Conservation (phyloP, 2,888 invertebrate genomes). For the Ditula angustiorana region DNA sequence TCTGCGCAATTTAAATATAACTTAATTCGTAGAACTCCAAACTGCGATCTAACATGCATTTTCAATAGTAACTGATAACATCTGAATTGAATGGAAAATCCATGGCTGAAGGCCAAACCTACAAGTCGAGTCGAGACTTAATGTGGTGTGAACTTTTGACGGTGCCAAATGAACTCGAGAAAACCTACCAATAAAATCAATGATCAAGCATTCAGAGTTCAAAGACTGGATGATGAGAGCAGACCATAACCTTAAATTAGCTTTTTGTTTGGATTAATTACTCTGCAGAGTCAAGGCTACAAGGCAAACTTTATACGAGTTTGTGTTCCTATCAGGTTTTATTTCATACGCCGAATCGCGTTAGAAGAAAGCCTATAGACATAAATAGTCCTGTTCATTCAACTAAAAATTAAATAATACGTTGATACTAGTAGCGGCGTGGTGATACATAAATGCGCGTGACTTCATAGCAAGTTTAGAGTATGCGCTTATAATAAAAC, state of each 20-base stretch:
- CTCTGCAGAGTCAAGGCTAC: not conserved
- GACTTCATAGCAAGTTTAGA: too few relatives aligned
- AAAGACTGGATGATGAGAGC: not conserved
- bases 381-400: too few relatives aligned
- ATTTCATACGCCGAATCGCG: too few relatives aligned
- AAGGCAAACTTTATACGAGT: too few relatives aligned
- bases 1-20: not conserved
- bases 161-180: slow-evolving; percentile 71
- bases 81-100: slow-evolving; percentile 50
- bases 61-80: slow-evolving; percentile 51
- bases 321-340: too few relatives aligned
- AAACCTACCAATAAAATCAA: slow-evolving; percentile 54
- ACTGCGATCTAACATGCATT: slow-evolving; percentile 26
- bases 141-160: slow-evolving; percentile 76
- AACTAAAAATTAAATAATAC: too few relatives aligned
- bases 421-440: too few relatives aligned
- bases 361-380: too few relatives aligned
- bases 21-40: not conserved
- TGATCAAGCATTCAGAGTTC: slow-evolving; percentile 5
- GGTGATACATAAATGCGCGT: too few relatives aligned
- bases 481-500: too few relatives aligned
- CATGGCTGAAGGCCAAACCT: slow-evolving; percentile 71
- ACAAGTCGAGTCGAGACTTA: slow-evolving; percentile 56
- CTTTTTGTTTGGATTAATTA: not conserved
- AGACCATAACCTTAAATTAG: not conserved